Conservation (phyloP, 2,113 vertebrate species). For the Tretioscincus oriximinensis region DNA sequence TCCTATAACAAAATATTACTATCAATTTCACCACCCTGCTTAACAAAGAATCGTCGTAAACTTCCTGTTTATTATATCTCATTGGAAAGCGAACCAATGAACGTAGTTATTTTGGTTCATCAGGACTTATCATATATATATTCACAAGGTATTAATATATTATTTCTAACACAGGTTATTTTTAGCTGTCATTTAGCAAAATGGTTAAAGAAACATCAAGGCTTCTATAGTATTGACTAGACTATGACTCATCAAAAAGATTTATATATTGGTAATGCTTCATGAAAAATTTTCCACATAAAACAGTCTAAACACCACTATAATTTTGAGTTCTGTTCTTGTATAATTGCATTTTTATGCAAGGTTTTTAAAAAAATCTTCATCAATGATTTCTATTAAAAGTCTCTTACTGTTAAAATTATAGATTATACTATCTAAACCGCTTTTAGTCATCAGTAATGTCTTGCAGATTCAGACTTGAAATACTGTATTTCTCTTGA, state of each 20-base stretch:
- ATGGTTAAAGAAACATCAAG: neutral
- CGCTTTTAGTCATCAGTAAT: neutral
- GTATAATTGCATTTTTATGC: neutral
- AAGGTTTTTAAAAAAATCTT: neutral
- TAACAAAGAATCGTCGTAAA: neutral
- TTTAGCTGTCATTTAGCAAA: neutral
- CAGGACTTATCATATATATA: too few relatives aligned
- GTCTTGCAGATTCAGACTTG: conserved; percentile 1
- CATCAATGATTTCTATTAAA: neutral
- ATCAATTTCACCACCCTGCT: too few relatives aligned
- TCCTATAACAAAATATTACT: too few relatives aligned
- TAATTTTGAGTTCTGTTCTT: neutral
- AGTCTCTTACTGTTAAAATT: neutral
- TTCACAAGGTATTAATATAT: too few relatives aligned
- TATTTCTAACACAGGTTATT: too few relatives aligned
- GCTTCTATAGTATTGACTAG: too few relatives aligned
- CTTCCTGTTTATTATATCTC: neutral
- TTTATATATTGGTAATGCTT: neutral
- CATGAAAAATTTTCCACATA: neutral
- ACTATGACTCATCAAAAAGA: neutral
- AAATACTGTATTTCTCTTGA: conserved; percentile 22
- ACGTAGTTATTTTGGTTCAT: neutral
- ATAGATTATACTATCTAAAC: conserved; percentile 12
- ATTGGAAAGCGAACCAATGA: neutral
- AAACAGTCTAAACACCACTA: neutral